Evolutionary conservation across 2,888 invertebrate genomes (phyloP).

Genomic region (Lycocerus yunnanus): DNA sequence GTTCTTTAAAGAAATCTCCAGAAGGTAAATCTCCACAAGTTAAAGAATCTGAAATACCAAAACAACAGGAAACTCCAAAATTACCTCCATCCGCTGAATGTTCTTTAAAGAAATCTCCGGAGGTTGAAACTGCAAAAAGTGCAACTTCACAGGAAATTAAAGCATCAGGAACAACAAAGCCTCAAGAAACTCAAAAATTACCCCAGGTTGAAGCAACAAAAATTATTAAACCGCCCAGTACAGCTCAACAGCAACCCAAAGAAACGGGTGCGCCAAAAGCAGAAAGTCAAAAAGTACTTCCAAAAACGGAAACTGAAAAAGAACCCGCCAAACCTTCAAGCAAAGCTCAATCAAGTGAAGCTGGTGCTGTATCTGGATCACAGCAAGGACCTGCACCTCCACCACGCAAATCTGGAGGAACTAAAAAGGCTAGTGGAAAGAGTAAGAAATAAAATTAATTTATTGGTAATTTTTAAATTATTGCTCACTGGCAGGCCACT

Average conservation of each 20-base stretch:
- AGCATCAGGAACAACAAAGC: neutral
- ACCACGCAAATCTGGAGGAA: slow-evolving; percentile 55
- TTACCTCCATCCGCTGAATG: slow-evolving; percentile 4
- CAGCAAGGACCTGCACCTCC: slow-evolving; percentile 59
- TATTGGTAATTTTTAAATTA: neutral
- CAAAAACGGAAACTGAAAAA: slow-evolving; percentile 16
- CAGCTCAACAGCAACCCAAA: neutral
- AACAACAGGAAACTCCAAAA: slow-evolving; percentile 21
- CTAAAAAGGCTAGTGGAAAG: slow-evolving; percentile 18
- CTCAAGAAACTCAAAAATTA: neutral
- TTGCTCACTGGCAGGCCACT: no score
- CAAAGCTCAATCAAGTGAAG: slow-evolving; percentile 20
- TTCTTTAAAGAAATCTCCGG: neutral
- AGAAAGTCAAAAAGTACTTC: slow-evolving; percentile 3
- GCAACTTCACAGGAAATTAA: neutral
- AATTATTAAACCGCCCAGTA: neutral
- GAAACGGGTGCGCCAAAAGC: neutral
- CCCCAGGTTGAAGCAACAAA: neutral
- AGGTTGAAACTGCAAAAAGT: neutral
- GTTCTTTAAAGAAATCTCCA: neutral
- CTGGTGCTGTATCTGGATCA: slow-evolving; percentile 22
- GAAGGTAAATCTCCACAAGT: neutral
- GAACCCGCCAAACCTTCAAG: neutral
- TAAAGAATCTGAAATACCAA: neutral
- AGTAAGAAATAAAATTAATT: slow-evolving; percentile 15